A percentile compares a stretch with the other conserved stretches of the same genome.
Evolutionary conservation across 2,888 invertebrate genomes (phyloP).

Genomic region (Pasiphila rectangulata): DNA sequence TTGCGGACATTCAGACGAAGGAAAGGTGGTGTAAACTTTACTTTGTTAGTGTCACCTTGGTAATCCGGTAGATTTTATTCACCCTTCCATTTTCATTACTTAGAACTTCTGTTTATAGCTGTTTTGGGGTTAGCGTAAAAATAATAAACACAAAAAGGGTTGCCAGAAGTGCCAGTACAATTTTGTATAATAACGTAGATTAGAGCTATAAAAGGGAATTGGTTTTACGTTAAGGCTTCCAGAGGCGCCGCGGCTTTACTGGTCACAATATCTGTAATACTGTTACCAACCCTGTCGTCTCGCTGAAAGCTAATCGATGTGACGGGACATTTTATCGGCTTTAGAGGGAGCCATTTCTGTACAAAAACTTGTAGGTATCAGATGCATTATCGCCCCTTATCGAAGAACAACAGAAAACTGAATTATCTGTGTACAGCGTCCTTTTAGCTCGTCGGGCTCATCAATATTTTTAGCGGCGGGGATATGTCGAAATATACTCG

Average conservation of each 20-base stretch:
- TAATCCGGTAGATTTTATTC: not conserved
- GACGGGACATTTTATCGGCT: conserved; percentile 48
- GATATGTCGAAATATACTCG: conserved; percentile 9
- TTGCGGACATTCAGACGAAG: too few species aligned
- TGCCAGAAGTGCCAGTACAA: conserved; percentile 32
- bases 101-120: conserved; percentile 1
- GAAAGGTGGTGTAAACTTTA: too few species aligned
- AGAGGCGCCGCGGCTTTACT: conserved; percentile 45
- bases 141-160: conserved; percentile 34
- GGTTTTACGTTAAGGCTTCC: conserved; percentile 44
- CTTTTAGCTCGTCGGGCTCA: not conserved
- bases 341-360: conserved; percentile 33
- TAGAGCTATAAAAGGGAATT: conserved; percentile 50
- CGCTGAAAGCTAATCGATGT: conserved; percentile 52
- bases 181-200: conserved; percentile 45
- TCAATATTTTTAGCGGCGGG: conserved; percentile 10
- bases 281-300: conserved; percentile 50
- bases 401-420: conserved; percentile 22
- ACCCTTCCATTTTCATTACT: not conserved
- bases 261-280: conserved; percentile 51
- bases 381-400: conserved; percentile 26
- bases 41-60: not conserved
- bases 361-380: conserved; percentile 31
- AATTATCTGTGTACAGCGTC: too few species aligned
- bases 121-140: conserved; percentile 12